phyloP scores from a whole-genome alignment of 1,140 invertebrate species.

The Drosophila pseudoobscura region DNA sequence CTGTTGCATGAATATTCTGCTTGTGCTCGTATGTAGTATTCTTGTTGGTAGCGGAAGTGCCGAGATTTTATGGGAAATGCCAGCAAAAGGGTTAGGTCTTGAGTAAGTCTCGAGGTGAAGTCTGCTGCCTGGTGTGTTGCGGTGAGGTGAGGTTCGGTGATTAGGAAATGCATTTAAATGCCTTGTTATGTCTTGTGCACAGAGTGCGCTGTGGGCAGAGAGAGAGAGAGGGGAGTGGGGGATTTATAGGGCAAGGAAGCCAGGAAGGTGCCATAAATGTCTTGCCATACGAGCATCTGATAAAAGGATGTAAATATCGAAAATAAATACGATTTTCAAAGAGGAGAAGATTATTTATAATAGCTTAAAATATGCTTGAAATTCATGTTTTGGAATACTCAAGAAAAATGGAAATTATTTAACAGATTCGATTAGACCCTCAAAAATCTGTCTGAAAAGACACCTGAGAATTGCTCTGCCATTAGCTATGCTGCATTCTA shows the following conservation, averaged over 20 bases:
- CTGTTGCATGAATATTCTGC: conserved; percentile 8
- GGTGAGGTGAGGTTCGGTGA: conserved; percentile 48
- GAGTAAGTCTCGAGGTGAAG: conserved; percentile 20
- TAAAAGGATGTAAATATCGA: conserved; percentile 1
- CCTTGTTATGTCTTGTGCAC: background rate
- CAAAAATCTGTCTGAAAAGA: background rate
- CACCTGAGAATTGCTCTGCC: background rate
- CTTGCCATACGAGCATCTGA: conserved; percentile 12
- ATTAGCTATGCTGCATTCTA: conserved; percentile 55
- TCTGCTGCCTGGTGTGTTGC: background rate
- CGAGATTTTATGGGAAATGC: conserved; percentile 73
- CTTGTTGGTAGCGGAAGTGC: conserved; percentile 60
- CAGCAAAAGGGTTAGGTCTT: conserved; percentile 61
- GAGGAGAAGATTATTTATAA: background rate
- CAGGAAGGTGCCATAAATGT: conserved; percentile 46
- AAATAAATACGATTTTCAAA: no score
- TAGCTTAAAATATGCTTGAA: background rate
- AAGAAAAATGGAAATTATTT: background rate
- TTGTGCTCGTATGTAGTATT: conserved; percentile 22
- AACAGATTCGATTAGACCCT: no score
- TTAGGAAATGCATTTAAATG: conserved; percentile 53
- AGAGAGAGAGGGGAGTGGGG: no score
- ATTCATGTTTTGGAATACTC: no score
- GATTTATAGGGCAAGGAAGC: background rate
- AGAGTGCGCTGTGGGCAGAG: no score